Evolutionary conservation across 2,797 vertebrate species (phyloP).

Genomic region (Sebastes itinus): DNA sequence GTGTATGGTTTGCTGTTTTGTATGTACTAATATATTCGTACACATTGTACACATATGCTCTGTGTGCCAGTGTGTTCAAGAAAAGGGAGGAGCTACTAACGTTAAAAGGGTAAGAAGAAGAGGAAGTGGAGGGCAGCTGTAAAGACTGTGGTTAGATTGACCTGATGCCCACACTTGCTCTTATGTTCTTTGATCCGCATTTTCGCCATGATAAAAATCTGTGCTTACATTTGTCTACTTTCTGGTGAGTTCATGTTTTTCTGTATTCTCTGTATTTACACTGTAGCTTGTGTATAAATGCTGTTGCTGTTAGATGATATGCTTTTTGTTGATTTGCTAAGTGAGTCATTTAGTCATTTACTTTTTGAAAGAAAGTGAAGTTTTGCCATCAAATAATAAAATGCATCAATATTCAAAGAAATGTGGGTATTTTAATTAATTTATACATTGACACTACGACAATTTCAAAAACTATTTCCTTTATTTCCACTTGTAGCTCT

Average conservation of each 20-base stretch:
- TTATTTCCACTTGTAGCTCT: slow-evolving; percentile 16
- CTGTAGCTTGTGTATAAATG: too few species aligned
- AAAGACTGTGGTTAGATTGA: not conserved
- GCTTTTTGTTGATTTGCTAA: too few species aligned
- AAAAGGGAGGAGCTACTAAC: not conserved
- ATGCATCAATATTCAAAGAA: not conserved
- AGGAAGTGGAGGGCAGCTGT: not conserved
- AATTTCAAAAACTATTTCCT: not conserved
- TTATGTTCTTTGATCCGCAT: not conserved
- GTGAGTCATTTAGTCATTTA: too few species aligned
- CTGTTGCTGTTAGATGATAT: too few species aligned
- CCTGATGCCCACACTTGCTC: not conserved
- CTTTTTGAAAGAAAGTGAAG: not conserved
- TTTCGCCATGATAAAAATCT: not conserved
- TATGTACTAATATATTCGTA: not conserved
- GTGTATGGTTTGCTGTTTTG: too few species aligned
- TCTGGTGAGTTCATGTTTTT: not conserved
- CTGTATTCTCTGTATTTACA: too few species aligned
- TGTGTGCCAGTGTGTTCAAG: not conserved
- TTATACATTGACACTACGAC: not conserved
- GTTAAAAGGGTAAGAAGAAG: not conserved
- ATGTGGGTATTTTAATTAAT: not conserved
- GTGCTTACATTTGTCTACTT: not conserved
- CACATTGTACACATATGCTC: not conserved
- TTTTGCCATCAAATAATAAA: not conserved